phyloP scores from a whole-genome alignment of 92 coral and sea anemone genomes.

The Palythoa caribaeorum region DNA sequence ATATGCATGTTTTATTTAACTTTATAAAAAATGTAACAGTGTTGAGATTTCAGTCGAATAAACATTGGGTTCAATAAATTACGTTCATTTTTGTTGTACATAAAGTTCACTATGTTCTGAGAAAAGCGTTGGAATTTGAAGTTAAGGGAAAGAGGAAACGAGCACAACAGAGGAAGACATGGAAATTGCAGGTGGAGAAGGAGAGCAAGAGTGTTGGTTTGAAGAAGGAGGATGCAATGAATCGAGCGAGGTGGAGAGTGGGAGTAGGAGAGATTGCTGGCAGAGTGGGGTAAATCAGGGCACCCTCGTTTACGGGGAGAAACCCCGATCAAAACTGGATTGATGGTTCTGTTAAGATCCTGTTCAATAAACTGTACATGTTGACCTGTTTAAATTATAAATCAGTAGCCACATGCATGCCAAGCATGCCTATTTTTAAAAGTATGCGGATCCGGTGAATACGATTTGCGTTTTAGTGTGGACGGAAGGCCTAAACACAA shows the following conservation, averaged over 20 bases:
- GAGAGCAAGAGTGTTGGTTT: conserved; percentile 16
- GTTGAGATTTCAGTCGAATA: background rate
- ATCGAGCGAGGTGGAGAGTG: conserved; percentile 15
- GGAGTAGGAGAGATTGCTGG: conserved; percentile 11
- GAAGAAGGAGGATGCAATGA: conserved; percentile 18
- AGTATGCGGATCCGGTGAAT: too few species aligned
- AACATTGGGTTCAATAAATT: conserved; percentile 9
- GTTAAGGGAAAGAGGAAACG: conserved; percentile 13
- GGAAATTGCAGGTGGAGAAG: conserved; percentile 12
- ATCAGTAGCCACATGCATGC: conserved; percentile 6
- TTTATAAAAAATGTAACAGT: conserved; percentile 8
- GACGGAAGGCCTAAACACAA: too few species aligned
- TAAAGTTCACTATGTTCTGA: conserved; percentile 2
- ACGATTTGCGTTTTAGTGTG: too few species aligned
- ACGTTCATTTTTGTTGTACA: conserved; percentile 10
- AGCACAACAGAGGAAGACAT: conserved; percentile 1
- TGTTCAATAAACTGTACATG: background rate
- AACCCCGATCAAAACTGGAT: conserved; percentile 14
- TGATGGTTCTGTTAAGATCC: conserved; percentile 6
- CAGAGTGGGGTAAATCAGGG: conserved; percentile 18
- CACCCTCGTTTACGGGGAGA: conserved; percentile 20
- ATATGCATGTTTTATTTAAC: conserved; percentile 1
- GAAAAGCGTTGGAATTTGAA: conserved; percentile 11
- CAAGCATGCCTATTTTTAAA: conserved; percentile 4
- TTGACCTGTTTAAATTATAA: conserved; percentile 12